phyloP scores from a whole-genome alignment of 2,113 vertebrate species.

The Synodontis membranacea region DNA sequence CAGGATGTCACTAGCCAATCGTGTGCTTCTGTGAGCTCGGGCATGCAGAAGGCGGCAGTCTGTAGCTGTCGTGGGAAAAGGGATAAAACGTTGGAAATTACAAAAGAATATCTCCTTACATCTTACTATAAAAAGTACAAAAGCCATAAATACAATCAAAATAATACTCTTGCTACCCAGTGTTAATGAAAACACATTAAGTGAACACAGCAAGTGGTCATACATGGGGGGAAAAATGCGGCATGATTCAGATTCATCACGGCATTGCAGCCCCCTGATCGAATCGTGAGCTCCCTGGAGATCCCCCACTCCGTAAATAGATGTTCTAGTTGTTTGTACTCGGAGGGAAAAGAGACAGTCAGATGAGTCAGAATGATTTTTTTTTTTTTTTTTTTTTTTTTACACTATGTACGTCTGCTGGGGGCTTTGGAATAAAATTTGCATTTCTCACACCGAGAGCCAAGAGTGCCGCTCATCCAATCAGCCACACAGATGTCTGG shows the following conservation, averaged over 20 bases:
- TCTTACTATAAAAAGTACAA: no score
- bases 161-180: no score
- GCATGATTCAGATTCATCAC: neutral
- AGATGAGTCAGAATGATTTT: neutral
- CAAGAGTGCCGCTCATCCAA: slow-evolving; percentile 63
- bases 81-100: neutral
- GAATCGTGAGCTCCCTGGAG: slow-evolving; percentile 11
- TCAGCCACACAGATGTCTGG: slow-evolving; percentile 74
- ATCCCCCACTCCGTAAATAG: slow-evolving; percentile 10
- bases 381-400: neutral
- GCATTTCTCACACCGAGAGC: slow-evolving; percentile 59
- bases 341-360: neutral
- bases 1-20: neutral
- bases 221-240: neutral
- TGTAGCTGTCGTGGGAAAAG: neutral
- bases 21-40: neutral
- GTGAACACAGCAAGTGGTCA: no score
- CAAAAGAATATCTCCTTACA: neutral
- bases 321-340: slow-evolving; percentile 31
- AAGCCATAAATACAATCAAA: no score
- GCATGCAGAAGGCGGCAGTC: no score
- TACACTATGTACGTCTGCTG: slow-evolving; percentile 45
- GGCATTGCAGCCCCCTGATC: neutral
- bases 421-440: slow-evolving; percentile 63
- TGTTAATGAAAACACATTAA: no score